These are phyloP conservation scores for Cottus gobio DNA, from an alignment of 2,113 vertebrate species.

Conservation along the genomic window DNA sequence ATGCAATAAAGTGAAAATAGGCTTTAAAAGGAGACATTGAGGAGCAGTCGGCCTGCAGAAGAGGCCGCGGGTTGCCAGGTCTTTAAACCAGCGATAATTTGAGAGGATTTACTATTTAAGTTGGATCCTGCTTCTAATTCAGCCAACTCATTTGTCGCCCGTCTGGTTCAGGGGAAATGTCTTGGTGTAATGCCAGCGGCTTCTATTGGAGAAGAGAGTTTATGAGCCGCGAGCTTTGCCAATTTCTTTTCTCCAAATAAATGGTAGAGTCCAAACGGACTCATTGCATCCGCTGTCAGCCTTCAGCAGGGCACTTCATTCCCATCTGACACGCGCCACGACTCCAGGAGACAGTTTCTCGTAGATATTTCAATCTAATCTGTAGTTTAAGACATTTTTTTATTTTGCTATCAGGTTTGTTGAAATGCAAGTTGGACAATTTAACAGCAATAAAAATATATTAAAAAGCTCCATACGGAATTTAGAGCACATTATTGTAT, in stretches of 20 bases:
- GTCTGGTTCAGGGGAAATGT: slow-evolving; percentile 39
- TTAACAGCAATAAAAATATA: background rate
- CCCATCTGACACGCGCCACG: background rate
- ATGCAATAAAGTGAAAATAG: slow-evolving; percentile 10
- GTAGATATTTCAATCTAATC: background rate
- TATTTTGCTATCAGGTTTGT: background rate
- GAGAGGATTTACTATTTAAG: slow-evolving; percentile 51
- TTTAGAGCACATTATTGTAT: no score
- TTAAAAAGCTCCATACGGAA: background rate
- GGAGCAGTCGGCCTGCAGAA: slow-evolving; percentile 27
- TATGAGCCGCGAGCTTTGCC: slow-evolving; percentile 1
- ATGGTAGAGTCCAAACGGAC: slow-evolving; percentile 12
- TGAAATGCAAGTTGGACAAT: background rate
- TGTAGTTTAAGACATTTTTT: background rate
- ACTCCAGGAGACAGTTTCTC: background rate
- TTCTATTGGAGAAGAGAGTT: slow-evolving; percentile 8
- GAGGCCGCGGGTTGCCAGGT: slow-evolving; percentile 22
- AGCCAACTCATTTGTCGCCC: slow-evolving; percentile 45
- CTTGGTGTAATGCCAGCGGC: slow-evolving; percentile 38
- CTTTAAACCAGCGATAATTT: slow-evolving; percentile 56
- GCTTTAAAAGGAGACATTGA: background rate
- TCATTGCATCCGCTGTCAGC: slow-evolving; percentile 2
- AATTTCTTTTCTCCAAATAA: slow-evolving; percentile 35
- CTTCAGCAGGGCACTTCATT: background rate
- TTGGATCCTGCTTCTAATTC: slow-evolving; percentile 45